phyloP scores from a whole-genome alignment of 2,797 vertebrate genomes.

The Pseudopleuronectes americanus region DNA sequence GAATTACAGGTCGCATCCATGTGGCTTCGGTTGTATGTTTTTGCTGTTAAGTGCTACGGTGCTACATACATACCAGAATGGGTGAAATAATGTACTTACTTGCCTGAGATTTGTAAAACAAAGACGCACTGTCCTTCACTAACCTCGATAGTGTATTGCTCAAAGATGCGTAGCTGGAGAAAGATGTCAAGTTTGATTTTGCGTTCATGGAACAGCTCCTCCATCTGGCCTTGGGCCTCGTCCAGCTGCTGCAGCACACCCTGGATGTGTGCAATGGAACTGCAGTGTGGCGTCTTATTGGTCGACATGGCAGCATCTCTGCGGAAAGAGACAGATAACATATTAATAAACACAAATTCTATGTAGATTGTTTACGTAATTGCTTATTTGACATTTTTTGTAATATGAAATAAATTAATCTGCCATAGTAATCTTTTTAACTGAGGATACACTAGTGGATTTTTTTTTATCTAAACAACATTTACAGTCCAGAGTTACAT shows the following conservation, averaged over 20 bases:
- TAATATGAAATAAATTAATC: too few relatives aligned
- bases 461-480: too few relatives aligned
- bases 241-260: slow-evolving; percentile 99
- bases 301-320: slow-evolving; percentile 98
- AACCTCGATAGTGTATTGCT: slow-evolving; percentile 97
- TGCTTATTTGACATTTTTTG: too few relatives aligned
- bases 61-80: too few relatives aligned
- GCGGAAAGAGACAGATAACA: neutral
- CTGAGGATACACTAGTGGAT: too few relatives aligned
- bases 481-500: too few relatives aligned
- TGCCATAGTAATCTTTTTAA: too few relatives aligned
- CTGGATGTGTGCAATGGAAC: slow-evolving; percentile 98
- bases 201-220: slow-evolving; percentile 97
- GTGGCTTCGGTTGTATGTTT: too few relatives aligned
- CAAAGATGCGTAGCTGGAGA: slow-evolving; percentile 95
- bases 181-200: slow-evolving; percentile 99
- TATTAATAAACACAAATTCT: too few relatives aligned
- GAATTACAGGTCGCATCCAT: too few relatives aligned
- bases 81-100: neutral
- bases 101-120: neutral
- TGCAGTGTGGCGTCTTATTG: slow-evolving; percentile 98
- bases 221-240: slow-evolving; percentile 99
- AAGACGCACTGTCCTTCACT: neutral
- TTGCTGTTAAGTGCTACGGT: too few relatives aligned
- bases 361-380: too few relatives aligned